phyloP scores from a whole-genome alignment of 2,888 invertebrate species.

The Diloba caeruleocephala region DNA sequence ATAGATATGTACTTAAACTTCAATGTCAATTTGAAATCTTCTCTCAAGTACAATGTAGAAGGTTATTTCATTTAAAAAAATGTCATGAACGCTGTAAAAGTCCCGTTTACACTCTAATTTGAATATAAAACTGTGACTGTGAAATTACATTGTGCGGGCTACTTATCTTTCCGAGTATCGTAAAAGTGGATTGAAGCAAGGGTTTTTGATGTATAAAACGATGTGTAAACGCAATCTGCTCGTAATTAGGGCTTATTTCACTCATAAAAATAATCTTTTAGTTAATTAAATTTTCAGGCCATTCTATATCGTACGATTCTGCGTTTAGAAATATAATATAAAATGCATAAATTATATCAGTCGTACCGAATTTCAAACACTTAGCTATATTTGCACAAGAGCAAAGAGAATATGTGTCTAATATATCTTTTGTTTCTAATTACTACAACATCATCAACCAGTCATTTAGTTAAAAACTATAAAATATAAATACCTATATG shows the following conservation, averaged over 20 bases:
- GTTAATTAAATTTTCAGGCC: background rate
- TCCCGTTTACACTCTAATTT: conserved; percentile 3
- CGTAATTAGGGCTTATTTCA: conserved; percentile 10
- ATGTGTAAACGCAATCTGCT: conserved; percentile 15
- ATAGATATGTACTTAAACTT: conserved; percentile 7
- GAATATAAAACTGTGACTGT: conserved; percentile 14
- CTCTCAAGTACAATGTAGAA: conserved; percentile 13
- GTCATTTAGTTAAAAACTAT: no score
- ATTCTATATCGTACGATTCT: no score
- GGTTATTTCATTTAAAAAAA: conserved; percentile 1
- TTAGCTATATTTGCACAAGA: no score
- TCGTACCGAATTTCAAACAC: no score
- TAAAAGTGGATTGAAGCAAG: conserved; percentile 25
- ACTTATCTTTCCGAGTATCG: conserved; percentile 21
- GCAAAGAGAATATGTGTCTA: no score
- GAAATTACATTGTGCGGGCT: conserved; percentile 14
- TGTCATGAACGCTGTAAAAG: conserved; percentile 16
- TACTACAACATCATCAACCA: no score
- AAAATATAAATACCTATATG: background rate
- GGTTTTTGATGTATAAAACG: conserved; percentile 23
- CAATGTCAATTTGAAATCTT: conserved; percentile 21
- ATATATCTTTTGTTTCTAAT: no score
- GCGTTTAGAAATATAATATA: background rate
- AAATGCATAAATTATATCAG: no score
- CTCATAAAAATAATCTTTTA: conserved; percentile 13